Conservation (phyloP, 2,888 invertebrate genomes). For the Sinelater perroti region DNA sequence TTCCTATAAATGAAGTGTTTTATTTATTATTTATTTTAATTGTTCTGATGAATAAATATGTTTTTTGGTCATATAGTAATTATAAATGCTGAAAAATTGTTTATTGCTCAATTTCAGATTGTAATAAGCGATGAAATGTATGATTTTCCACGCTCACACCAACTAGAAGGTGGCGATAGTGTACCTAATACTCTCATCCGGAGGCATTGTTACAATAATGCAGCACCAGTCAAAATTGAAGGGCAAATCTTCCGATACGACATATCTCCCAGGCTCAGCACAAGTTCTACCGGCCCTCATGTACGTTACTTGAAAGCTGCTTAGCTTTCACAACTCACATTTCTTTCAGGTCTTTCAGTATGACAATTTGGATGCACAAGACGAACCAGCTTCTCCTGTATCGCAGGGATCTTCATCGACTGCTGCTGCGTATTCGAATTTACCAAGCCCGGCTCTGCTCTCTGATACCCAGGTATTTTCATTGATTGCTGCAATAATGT, state of each 20-base stretch:
- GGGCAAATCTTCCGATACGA: slow-evolving; percentile 69
- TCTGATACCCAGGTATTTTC: slow-evolving; percentile 44
- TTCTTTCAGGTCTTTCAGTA: slow-evolving; percentile 54
- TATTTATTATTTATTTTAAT: background rate
- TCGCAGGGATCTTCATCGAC: slow-evolving; percentile 62
- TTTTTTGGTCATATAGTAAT: too few species aligned
- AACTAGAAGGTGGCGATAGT: slow-evolving; percentile 57
- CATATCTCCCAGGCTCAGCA: slow-evolving; percentile 59
- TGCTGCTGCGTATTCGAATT: slow-evolving; percentile 66
- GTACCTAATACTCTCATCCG: slow-evolving; percentile 50
- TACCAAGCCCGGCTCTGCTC: slow-evolving; percentile 64
- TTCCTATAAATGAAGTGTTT: too few species aligned
- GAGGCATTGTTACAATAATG: slow-evolving; percentile 70
- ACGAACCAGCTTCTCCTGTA: slow-evolving; percentile 62
- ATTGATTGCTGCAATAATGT: slow-evolving; percentile 5
- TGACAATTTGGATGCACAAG: slow-evolving; percentile 47
- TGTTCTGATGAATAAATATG: too few species aligned
- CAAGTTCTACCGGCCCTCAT: slow-evolving; percentile 49
- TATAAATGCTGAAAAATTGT: background rate
- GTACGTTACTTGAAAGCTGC: slow-evolving; percentile 33
- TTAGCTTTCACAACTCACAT: slow-evolving; percentile 1
- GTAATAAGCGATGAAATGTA: slow-evolving; percentile 66
- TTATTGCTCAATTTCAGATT: slow-evolving; percentile 1
- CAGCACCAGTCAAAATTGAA: slow-evolving; percentile 65
- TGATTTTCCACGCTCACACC: slow-evolving; percentile 76